Evolutionary conservation across 2,113 vertebrate species (phyloP).

Genomic region (Rutilus rutilus): DNA sequence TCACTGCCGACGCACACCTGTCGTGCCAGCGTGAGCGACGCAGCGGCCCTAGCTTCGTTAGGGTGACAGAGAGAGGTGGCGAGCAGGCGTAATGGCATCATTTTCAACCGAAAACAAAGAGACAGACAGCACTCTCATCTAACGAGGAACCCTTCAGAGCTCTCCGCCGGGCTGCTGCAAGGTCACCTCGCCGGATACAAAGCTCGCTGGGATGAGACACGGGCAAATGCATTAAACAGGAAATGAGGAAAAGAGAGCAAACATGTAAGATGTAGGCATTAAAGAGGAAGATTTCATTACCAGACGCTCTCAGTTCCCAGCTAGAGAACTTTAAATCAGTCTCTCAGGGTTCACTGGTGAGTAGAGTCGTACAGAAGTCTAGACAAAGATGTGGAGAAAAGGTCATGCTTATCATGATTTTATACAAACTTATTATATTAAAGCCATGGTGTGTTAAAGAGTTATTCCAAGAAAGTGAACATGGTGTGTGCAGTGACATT

Average conservation of each 20-base stretch:
- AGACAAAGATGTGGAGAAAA: slow-evolving; percentile 17
- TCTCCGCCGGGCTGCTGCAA: background rate
- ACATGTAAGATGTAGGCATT: background rate
- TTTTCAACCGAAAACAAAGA: slow-evolving; percentile 34
- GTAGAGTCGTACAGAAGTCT: background rate
- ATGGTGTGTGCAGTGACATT: slow-evolving; percentile 2
- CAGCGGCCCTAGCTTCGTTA: slow-evolving; percentile 43
- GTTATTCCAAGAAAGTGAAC: background rate
- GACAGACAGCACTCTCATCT: slow-evolving; percentile 26
- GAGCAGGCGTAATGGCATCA: slow-evolving; percentile 30
- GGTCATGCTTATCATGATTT: background rate
- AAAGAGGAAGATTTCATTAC: background rate
- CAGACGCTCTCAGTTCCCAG: background rate
- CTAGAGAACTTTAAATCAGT: background rate
- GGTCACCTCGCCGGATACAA: slow-evolving; percentile 16
- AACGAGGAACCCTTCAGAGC: slow-evolving; percentile 30
- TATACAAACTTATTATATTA: background rate
- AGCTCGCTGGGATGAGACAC: background rate
- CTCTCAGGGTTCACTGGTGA: background rate
- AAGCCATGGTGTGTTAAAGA: background rate
- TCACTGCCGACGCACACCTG: slow-evolving; percentile 39
- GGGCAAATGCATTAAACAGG: slow-evolving; percentile 18
- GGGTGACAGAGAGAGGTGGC: slow-evolving; percentile 30
- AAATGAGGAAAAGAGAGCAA: slow-evolving; percentile 30
- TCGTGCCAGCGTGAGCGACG: slow-evolving; percentile 42